Base-by-base conservation (phyloP, 2,888 invertebrate species). In the Andrena bicolor region DNA sequence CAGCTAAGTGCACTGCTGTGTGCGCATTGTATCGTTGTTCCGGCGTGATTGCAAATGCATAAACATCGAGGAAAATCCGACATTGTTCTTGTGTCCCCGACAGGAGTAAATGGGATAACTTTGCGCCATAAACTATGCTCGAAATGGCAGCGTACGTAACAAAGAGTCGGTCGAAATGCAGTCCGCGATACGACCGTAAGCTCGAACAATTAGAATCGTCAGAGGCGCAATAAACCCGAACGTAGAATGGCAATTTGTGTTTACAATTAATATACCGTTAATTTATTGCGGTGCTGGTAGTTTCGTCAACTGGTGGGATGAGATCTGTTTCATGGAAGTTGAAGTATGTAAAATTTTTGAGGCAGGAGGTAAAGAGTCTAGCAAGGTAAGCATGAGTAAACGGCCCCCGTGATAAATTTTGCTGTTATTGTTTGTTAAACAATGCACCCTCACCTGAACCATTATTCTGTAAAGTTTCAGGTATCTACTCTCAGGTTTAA, bases 61-160 rank as follows among this genome's bases (percentile, higher is more conserved):
- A 58, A 82, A 82, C 74, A 83, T 85, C 79, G 72, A 77, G 69
- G 76, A 83, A 82, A 85, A 77, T 80, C 69, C 80, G 72, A 83
- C 80, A 49, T 80, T 77, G 85, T 83, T 66, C 70, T 56, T 74
- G 76, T n/a, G 74, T 74, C 20, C 64, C 35, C 56, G 53, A 23
- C 65, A 63, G 53, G 48, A 61, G 64, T 26, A 77, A 86, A 83
- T 79, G 75, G 81, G 70, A 66, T 76, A 86, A 86, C 72, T 86
- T 84, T 13, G 72, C 0, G 10, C 65, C 73, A 48, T 84, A 81
- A 86, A 86, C 76, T 72, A 76, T 71, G 61, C 74, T 51, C 48
- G 61, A 76, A 78, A 78, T 68, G 76, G 71, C 60, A 28, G 60
- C 28, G 48, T 41, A 23, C 51, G 51, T 60, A 66, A 72, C 71